phyloP scores from a whole-genome alignment of 1,140 invertebrate species.

The Drosophila ercepeae region DNA sequence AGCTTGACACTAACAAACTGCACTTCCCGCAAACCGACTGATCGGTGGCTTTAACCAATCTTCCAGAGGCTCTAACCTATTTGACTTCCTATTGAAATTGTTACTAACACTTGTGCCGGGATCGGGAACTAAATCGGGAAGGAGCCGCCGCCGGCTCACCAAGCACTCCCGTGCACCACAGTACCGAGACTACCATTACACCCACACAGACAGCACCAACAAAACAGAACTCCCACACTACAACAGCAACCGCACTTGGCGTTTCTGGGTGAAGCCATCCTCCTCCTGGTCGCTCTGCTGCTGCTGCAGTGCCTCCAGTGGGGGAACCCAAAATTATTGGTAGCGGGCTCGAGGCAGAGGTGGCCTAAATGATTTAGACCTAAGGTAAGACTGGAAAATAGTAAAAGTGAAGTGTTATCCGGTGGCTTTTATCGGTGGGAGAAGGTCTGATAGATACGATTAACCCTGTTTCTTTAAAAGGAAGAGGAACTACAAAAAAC shows the following conservation, averaged over 20 bases:
- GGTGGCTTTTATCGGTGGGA: background rate
- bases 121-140: slow-evolving; percentile 26
- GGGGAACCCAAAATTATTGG: slow-evolving; percentile 57
- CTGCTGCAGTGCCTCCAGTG: slow-evolving; percentile 42
- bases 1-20: slow-evolving; percentile 57
- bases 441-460: too few species aligned
- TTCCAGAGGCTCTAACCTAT: slow-evolving; percentile 75
- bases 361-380: slow-evolving; percentile 64
- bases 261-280: slow-evolving; percentile 30
- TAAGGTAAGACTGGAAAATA: slow-evolving; percentile 56
- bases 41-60: slow-evolving; percentile 48
- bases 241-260: slow-evolving; percentile 17
- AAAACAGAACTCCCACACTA: slow-evolving; percentile 7
- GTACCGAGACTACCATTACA: slow-evolving; percentile 69
- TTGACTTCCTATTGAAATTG: slow-evolving; percentile 77
- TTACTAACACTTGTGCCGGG: slow-evolving; percentile 77
- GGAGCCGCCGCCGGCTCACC: slow-evolving; percentile 30
- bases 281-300: slow-evolving; percentile 64
- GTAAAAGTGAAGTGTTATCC: slow-evolving; percentile 12
- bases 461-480: too few species aligned
- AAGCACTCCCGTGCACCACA: slow-evolving; percentile 51
- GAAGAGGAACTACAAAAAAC: background rate
- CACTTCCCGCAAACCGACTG: slow-evolving; percentile 16
- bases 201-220: slow-evolving; percentile 55
- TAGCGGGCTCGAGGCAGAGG: slow-evolving; percentile 46